Base-by-base conservation (phyloP, 1,140 invertebrate genomes). In the Pantala flavescens region DNA sequence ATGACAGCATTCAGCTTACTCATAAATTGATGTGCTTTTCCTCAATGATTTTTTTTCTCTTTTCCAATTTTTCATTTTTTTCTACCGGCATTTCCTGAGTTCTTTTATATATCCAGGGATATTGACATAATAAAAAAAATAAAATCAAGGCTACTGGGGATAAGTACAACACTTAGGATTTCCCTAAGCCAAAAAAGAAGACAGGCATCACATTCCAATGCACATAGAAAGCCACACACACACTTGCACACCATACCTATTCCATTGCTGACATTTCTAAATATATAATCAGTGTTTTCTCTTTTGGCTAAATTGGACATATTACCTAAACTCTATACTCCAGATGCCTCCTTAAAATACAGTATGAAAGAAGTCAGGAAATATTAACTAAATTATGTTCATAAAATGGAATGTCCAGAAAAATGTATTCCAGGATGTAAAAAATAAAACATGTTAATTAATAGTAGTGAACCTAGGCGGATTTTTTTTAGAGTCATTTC, bases 41-140 rank as follows among this genome's bases (percentile, higher is more conserved):
- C 49, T 19, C 49, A 63, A 63, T 7, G 49, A n/a, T n/a, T n/a
- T 63, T 63, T 63, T 63, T 63, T 63, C 49, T 63, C 49, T 63
- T 63, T 63, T 63, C n/a, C 49, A 63, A 63, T 63, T 63, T 63
- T 63, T 63, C n/a, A 21, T 63, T 63, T 63, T 63, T 63, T 63
- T 63, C 49, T 63, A 63, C 49, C 49, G 12, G 49, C 49, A 63
- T 63, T 63, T 63, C 49, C 49, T 63, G 49, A 63, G 49, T 63
- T 63, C 49, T 63, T 63, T 63, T 63, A 63, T 63, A 63, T 63
- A 3, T 63, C 49, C 49, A 63, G 12, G 49, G 49, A 63, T 63
- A 63, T 63, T 12, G 16, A 63, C 49, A 63, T 63, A 21, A 63
- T 63, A 63, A 63, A 63, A 36, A 63, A 63, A 63, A 7, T 63